Conservation (phyloP, 2,113 vertebrate genomes). For the Psittacara wagleri region DNA sequence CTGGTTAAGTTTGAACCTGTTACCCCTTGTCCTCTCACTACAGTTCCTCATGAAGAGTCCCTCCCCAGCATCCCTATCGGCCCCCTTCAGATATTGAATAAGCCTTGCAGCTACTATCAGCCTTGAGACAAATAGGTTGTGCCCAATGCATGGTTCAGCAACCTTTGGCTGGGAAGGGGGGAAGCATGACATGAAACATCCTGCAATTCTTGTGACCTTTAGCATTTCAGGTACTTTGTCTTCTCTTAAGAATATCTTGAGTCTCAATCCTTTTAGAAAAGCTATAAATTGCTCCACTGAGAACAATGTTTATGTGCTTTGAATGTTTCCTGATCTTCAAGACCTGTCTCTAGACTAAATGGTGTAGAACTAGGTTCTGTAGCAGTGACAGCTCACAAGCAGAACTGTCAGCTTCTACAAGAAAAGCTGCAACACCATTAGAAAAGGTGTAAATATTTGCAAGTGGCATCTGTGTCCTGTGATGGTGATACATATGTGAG, state of each 20-base stretch:
- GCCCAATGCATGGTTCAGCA: neutral
- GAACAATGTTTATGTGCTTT: neutral
- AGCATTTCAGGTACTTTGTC: neutral
- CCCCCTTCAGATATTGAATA: neutral
- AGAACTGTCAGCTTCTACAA: neutral
- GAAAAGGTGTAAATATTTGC: conserved; percentile 16
- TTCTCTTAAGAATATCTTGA: neutral
- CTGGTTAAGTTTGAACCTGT: too few species aligned
- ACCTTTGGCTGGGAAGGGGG: neutral
- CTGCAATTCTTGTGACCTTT: neutral
- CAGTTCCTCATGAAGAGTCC: too few species aligned
- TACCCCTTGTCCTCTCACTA: too few species aligned
- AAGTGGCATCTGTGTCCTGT: neutral
- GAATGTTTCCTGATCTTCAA: neutral
- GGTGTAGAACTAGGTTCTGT: neutral
- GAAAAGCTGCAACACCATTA: neutral
- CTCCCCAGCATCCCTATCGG: too few species aligned
- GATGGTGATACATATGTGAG: neutral
- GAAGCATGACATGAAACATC: neutral
- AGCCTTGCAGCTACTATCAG: neutral
- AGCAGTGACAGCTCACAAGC: neutral
- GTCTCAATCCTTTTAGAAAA: neutral
- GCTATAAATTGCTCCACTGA: neutral
- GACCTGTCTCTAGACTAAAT: neutral
- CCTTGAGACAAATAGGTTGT: neutral